phyloP scores from a whole-genome alignment of 2,888 invertebrate genomes.

The Drosophila pseudotakahashii region DNA sequence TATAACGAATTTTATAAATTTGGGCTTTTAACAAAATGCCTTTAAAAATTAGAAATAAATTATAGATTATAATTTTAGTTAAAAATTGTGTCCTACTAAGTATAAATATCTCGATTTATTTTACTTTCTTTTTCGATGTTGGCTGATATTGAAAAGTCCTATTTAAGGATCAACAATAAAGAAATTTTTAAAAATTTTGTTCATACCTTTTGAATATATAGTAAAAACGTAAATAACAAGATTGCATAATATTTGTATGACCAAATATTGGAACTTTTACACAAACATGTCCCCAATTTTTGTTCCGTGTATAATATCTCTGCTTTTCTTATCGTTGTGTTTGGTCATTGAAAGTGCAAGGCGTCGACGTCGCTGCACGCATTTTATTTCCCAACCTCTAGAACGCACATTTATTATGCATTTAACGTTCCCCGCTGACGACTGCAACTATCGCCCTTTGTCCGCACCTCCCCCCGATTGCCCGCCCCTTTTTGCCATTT shows the following conservation, averaged over 20 bases:
- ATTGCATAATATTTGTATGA: no score
- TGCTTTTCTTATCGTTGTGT: constrained; percentile 49
- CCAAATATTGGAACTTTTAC: not conserved
- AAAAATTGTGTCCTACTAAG: no score
- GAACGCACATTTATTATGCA: constrained; percentile 77
- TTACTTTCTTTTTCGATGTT: no score
- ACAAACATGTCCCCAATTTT: not conserved
- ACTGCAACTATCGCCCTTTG: constrained; percentile 42
- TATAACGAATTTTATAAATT: not conserved
- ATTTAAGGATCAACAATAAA: no score
- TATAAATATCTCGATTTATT: no score
- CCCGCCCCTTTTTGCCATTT: constrained; percentile 12
- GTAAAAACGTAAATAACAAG: no score
- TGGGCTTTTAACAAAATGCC: not conserved
- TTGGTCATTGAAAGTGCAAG: constrained; percentile 74
- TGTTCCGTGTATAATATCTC: constrained; percentile 9
- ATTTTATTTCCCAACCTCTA: constrained; percentile 61
- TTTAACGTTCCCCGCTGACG: constrained; percentile 70
- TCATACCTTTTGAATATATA: no score
- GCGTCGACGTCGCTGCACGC: constrained; percentile 65
- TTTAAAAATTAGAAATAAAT: no score
- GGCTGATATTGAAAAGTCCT: no score
- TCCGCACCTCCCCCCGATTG: not conserved
- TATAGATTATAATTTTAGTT: no score
- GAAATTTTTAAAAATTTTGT: no score